phyloP scores from a whole-genome alignment of 2,888 invertebrate genomes.

The Macroteleia sp. region DNA sequence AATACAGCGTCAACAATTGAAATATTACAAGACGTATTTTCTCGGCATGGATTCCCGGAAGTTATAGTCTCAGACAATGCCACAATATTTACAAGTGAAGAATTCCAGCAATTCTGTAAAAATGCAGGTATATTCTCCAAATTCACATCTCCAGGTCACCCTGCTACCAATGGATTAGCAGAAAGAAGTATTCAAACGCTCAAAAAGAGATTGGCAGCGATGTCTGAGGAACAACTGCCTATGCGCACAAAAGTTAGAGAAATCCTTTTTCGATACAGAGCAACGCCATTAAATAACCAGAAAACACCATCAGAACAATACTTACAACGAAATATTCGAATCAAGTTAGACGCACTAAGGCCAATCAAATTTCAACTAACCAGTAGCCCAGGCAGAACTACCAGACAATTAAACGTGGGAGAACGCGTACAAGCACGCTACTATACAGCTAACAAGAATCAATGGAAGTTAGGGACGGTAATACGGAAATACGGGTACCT shows the following conservation, averaged over 20 bases:
- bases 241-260: constrained; percentile 23
- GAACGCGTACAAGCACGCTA: constrained; percentile 37
- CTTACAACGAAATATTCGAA: constrained; percentile 5
- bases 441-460: constrained; percentile 19
- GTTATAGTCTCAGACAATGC: constrained; percentile 67
- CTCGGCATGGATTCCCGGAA: constrained; percentile 60
- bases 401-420: constrained; percentile 31
- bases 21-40: constrained; percentile 46
- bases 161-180: constrained; percentile 44
- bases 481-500: constrained; percentile 11
- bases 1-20: constrained; percentile 39
- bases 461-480: constrained; percentile 18
- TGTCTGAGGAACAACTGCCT: constrained; percentile 8
- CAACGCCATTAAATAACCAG: constrained; percentile 12
- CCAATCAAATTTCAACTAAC: constrained; percentile 7
- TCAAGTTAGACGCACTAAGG: constrained; percentile 15
- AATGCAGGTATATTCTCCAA: constrained; percentile 20
- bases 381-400: too few species aligned
- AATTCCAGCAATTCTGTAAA: constrained; percentile 41
- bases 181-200: constrained; percentile 44
- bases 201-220: constrained; percentile 12
- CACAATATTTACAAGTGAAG: constrained; percentile 53
- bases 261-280: constrained; percentile 40
- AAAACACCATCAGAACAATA: constrained; percentile 32
- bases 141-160: constrained; percentile 51